phyloP scores from a whole-genome alignment of 2,797 vertebrate species.

The Adrianichthys oophorus region DNA sequence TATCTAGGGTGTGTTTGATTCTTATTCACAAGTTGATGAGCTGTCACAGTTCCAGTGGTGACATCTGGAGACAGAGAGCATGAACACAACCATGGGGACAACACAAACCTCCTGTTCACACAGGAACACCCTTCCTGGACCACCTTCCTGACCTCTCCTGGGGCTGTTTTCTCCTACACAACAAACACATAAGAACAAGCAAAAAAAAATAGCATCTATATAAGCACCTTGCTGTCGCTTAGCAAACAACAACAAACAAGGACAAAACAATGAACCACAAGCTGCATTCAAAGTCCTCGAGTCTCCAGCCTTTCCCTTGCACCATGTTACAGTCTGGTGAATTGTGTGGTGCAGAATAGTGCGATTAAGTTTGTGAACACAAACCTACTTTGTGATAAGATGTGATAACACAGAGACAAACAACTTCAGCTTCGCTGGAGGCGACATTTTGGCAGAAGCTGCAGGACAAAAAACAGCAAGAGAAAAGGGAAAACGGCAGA shows the following conservation, averaged over 20 bases:
- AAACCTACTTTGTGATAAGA: constrained; percentile 12
- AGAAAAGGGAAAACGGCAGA: background rate
- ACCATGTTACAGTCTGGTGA: background rate
- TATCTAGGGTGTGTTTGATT: constrained; percentile 3
- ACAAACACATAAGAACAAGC: constrained; percentile 23
- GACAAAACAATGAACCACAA: constrained; percentile 2
- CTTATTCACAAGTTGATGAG: constrained; percentile 18
- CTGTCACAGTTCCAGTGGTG: constrained; percentile 19
- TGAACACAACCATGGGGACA: constrained; percentile 35
- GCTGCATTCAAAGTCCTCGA: background rate
- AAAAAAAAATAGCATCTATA: constrained; percentile 1
- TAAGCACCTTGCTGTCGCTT: constrained; percentile 11
- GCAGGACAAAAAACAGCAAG: constrained; percentile 9
- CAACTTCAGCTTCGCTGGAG: constrained; percentile 1
- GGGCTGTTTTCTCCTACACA: constrained; percentile 30
- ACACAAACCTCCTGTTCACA: constrained; percentile 60
- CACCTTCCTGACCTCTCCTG: constrained; percentile 54
- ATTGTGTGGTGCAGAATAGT: background rate
- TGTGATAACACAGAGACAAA: constrained; percentile 10
- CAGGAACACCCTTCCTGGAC: constrained; percentile 67
- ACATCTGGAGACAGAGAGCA: constrained; percentile 26
- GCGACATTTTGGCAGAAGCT: constrained; percentile 7
- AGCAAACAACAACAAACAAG: constrained; percentile 37
- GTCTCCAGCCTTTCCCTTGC: background rate
- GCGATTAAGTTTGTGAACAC: background rate